Evolutionary conservation across 2,113 vertebrate genomes (phyloP), one percentile per base, ranked within the genome.

Genomic region (Mobula birostris): DNA sequence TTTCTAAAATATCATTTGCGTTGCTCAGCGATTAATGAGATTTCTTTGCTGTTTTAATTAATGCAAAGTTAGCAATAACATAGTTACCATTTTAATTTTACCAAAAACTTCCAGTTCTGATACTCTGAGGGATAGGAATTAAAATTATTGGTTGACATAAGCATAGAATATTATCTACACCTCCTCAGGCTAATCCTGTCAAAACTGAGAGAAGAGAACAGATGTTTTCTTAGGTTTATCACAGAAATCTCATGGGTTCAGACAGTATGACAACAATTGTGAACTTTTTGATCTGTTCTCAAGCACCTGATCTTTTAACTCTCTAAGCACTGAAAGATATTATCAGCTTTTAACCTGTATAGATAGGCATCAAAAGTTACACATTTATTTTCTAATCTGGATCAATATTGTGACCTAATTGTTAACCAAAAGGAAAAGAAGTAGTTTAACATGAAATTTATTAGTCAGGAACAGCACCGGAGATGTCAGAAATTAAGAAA

Each of bases 41-140:
- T 48, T 97, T 94, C 94, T 95, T 96, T 97, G 96, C 96, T 96
- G 95, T 96, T 96, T 96, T 96, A 96, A 95, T 96, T 80, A 96
- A 96, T 95, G 95, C 95, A 96, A 96, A 97, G 97, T 97, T 96
- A 96, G 96, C 95, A 95, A 96, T 96, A 96, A 96, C 94, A 96
- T 82, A 96, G 95, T 90, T 78, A n/a, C 74, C 94, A 83, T 94
- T 95, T 74, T 70, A 93, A 93, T 21, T 93, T 93, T 48, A 70
- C 7, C 40, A 48, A 93, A 29, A 93, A 27, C 29, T 93, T 92
- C 40, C 68, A 74, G n/a, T 93, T 29, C 36, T 76, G 19, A 24
- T 56, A 19, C 40, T 70, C 66, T 93, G 72, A 36, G 91, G 72
- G 61, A 74, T 74, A 56, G 91, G 70, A 48, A 74, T 76, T 36